Evolutionary conservation across 2,797 vertebrate genomes (phyloP).

Genomic region (Aratinga solstitialis): DNA sequence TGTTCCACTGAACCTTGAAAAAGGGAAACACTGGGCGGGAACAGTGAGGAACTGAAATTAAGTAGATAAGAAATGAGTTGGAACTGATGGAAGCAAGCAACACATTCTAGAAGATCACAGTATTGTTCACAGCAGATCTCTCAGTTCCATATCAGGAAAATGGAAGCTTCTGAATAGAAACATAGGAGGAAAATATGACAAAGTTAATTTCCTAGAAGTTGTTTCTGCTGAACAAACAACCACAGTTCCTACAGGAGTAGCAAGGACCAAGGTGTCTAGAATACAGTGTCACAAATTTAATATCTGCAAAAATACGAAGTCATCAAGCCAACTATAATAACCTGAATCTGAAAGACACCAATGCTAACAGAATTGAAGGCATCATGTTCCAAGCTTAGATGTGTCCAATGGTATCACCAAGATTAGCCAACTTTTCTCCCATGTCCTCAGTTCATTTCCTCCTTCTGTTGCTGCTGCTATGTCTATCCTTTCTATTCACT

Average conservation of each 20-base stretch:
- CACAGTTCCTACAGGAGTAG: background rate
- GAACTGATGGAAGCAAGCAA: background rate
- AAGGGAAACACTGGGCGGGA: background rate
- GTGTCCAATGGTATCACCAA: background rate
- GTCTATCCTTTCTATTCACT: background rate
- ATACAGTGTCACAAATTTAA: background rate
- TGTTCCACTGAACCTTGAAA: background rate
- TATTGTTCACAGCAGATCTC: background rate
- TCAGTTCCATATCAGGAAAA: background rate
- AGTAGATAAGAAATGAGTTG: background rate
- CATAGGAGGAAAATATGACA: background rate
- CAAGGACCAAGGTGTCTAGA: background rate
- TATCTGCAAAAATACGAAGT: background rate
- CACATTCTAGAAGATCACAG: background rate
- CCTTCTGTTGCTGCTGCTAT: background rate
- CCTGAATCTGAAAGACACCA: background rate
- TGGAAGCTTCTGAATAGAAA: background rate
- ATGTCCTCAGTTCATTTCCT: conserved; percentile 6
- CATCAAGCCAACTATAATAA: background rate
- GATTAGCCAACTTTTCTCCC: background rate
- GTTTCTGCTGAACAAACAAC: background rate
- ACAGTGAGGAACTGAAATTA: background rate
- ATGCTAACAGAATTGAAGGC: background rate
- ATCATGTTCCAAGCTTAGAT: background rate
- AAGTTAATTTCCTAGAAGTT: background rate